Percentiles rank a stretch among this genome's conserved stretches.
Evolutionary conservation across 2,113 vertebrate genomes (phyloP).

Genomic region (Sapayoa aenigma): DNA sequence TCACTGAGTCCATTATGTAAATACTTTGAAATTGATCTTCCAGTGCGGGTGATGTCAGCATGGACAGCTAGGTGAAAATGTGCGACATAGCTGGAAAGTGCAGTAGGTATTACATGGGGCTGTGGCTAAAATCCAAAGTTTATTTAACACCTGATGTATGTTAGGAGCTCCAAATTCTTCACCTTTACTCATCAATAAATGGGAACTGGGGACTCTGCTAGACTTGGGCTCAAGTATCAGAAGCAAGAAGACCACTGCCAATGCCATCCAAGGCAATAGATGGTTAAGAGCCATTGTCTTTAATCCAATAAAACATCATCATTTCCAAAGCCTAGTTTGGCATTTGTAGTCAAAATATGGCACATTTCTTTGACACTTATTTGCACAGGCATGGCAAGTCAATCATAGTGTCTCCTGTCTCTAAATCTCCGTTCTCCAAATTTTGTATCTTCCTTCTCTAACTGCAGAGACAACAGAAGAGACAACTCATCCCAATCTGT

Average conservation of each 20-base stretch:
- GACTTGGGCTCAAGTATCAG: neutral
- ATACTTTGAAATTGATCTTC: neutral
- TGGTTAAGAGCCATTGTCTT: neutral
- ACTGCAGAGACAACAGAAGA: neutral
- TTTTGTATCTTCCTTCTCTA: neutral
- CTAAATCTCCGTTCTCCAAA: neutral
- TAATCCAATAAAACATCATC: neutral
- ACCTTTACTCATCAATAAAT: neutral
- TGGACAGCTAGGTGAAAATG: neutral
- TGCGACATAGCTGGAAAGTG: neutral
- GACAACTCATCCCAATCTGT: neutral
- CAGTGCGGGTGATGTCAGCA: accelerated
- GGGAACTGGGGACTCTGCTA: neutral
- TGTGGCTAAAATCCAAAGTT: neutral
- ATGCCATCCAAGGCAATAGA: neutral
- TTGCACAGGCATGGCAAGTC: neutral
- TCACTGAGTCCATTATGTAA: neutral
- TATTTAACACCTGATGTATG: neutral
- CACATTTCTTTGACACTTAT: neutral
- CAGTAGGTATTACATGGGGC: neutral
- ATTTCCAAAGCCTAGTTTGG: neutral
- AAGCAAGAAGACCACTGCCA: neutral
- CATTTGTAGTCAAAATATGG: neutral
- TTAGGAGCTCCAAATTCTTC: neutral
- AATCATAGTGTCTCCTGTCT: neutral